phyloP scores from a whole-genome alignment of 2,113 vertebrate genomes.

The Leuciscus idus region DNA sequence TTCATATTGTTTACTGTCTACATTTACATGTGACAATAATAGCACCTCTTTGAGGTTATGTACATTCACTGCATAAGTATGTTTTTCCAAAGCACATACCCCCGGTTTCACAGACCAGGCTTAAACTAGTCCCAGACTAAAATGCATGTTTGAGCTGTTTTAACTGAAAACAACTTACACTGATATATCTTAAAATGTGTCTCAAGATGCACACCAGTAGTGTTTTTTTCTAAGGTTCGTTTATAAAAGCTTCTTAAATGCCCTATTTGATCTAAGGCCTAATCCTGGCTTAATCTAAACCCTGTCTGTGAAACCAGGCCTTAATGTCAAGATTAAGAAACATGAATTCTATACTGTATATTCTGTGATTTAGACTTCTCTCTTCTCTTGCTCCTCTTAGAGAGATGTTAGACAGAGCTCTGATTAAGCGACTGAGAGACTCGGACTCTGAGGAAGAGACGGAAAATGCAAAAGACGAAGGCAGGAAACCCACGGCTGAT shows the following conservation, averaged over 20 bases:
- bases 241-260: too few species aligned
- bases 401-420: constrained; percentile 83
- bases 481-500: accelerated
- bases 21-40: neutral
- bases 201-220: too few species aligned
- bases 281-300: too few species aligned
- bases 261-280: too few species aligned
- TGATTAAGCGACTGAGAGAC: constrained; percentile 80
- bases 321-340: neutral
- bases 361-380: neutral
- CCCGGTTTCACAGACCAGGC: too few species aligned
- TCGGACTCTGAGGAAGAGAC: constrained; percentile 80
- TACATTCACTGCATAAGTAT: neutral
- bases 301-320: too few species aligned
- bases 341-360: neutral
- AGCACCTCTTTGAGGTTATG: neutral
- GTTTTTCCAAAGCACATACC: neutral
- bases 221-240: too few species aligned
- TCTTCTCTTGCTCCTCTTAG: constrained; percentile 66
- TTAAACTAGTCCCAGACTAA: too few species aligned
- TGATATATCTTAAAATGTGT: too few species aligned
- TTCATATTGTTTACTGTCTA: neutral
- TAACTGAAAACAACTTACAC: too few species aligned
- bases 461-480: constrained; percentile 40
- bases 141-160: too few species aligned